phyloP scores from a whole-genome alignment of 2,888 invertebrate species.

The Orchesella flavescens region DNA sequence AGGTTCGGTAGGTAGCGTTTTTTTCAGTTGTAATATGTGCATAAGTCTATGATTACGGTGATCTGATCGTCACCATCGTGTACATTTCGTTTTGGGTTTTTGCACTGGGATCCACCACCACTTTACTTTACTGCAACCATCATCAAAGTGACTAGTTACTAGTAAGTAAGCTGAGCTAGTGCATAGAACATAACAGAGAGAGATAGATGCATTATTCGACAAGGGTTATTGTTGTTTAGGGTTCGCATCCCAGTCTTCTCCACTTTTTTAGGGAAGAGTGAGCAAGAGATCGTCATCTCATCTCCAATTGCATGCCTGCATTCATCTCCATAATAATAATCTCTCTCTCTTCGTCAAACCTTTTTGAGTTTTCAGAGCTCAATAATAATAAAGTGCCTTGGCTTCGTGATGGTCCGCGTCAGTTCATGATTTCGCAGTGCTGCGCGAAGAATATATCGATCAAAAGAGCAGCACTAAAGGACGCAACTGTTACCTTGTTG shows the following conservation, averaged over 20 bases:
- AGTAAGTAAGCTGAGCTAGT: neutral
- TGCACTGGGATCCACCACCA: neutral
- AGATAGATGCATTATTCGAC: conserved; percentile 33
- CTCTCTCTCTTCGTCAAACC: conserved; percentile 2
- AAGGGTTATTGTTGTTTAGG: conserved; percentile 55
- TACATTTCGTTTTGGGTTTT: conserved; percentile 6
- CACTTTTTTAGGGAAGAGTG: conserved; percentile 53
- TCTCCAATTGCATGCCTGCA: conserved; percentile 25
- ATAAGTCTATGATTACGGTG: conserved; percentile 13
- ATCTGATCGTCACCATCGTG: conserved; percentile 17
- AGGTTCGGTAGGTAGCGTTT: conserved; percentile 4
- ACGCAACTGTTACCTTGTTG: neutral
- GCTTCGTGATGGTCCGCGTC: conserved; percentile 47
- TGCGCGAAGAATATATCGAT: conserved; percentile 38
- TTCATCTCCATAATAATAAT: conserved; percentile 40
- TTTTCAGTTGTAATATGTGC: conserved; percentile 3
- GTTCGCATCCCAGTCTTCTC: conserved; percentile 28
- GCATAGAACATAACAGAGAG: too few relatives aligned
- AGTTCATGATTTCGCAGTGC: conserved; percentile 52
- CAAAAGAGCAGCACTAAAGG: conserved; percentile 1
- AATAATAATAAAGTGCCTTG: conserved; percentile 43
- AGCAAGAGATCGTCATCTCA: conserved; percentile 52
- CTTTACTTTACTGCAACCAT: conserved; percentile 8
- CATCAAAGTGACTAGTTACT: conserved; percentile 8
- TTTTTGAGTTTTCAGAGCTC: conserved; percentile 12